Evolutionary conservation across 2,113 vertebrate genomes (phyloP), one percentile per base, ranked within the genome.

Genomic region (Mormoops blainvillei): DNA sequence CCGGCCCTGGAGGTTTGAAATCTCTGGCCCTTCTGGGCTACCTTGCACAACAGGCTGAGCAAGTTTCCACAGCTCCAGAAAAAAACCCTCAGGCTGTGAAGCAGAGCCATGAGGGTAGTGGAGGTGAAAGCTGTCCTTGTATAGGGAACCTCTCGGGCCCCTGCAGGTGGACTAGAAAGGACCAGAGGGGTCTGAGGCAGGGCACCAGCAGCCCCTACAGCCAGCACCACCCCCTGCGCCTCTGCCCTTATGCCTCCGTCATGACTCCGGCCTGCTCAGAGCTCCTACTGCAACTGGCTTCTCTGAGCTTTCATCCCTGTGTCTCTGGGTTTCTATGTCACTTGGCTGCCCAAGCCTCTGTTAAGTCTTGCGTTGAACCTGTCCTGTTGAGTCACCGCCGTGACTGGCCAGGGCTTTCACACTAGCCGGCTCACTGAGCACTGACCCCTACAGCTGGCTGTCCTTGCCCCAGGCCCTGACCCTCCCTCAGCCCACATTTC

Each of bases 121-220:
- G 38, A 65, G 41, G 22, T 10, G 43, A 63, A 45, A 54, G 22
- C 41, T 10, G 33, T 20, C 24, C 1, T 16, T 10, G 0, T 4
- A 18, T 52, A 16, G 86, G 41, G 9, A 78, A 0, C 41, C 24
- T 7, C 56, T 50, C 67, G 26, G 11, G 28, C 10, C 19, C n/a
- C 87, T 33, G 13, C 67, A 13, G 65, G 11, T 28, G 68, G 50
- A 11, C n/a, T 0, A 4, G 18, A 26, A 38, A 22, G 71, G 50
- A 67, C 20, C 0, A 2, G 13, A 50, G 33, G 26, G 38, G 16
- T 14, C 7, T 0, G 14, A 7, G 2, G 10, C 20, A 2, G 41
- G 50, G 36, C 16, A 22, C 26, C 36, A 12, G 10, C 10, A 41
- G 68, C 18, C 12, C 7, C 67, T n/a, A 31, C 54, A 28, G 5